Evolutionary conservation across 1,140 invertebrate genomes (phyloP).

Genomic region (Sinella curviseta): DNA sequence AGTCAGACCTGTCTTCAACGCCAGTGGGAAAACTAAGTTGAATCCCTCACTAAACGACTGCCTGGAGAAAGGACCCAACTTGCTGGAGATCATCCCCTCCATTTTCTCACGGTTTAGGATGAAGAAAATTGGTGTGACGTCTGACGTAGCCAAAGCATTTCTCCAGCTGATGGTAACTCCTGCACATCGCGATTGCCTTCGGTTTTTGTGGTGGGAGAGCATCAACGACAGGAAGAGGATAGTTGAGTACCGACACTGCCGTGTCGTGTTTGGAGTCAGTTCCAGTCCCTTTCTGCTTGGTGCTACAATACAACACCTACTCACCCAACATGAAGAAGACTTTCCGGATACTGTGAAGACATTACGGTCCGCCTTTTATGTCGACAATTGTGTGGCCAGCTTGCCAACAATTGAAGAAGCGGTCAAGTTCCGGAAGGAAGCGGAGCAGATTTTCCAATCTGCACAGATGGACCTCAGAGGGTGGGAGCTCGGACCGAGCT

Average conservation of each 20-base stretch:
- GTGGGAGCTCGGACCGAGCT: neutral
- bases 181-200: neutral
- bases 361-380: neutral
- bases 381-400: neutral
- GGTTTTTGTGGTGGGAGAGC: constrained; percentile 4
- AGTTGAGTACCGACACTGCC: neutral
- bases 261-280: neutral
- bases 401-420: neutral
- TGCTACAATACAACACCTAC: neutral
- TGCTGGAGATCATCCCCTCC: neutral
- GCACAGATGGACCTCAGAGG: neutral
- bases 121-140: neutral
- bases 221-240: neutral
- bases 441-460: neutral
- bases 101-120: neutral
- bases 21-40: neutral
- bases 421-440: neutral
- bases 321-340: neutral
- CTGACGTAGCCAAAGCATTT: neutral
- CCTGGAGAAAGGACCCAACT: constrained; percentile 9
- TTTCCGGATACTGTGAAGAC: neutral
- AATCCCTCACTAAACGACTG: neutral
- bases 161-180: neutral
- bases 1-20: neutral
- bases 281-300: neutral